Percentiles rank a stretch among this genome's conserved stretches.
Evolutionary conservation across 1,140 invertebrate species (phyloP).

Genomic region (Bombus ignitus): DNA sequence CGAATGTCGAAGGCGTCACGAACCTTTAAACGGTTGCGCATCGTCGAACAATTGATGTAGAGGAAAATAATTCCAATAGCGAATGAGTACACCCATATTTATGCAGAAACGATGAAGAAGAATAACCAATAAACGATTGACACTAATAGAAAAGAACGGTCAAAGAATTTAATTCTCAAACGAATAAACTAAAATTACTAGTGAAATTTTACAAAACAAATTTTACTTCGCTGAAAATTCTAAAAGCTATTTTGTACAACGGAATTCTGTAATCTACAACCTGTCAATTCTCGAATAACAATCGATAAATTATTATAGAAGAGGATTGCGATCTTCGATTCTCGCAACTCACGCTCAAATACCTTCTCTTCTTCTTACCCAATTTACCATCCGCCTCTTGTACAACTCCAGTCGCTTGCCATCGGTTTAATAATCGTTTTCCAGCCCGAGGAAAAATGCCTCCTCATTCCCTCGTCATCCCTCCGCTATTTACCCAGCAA

Average conservation of each 20-base stretch:
- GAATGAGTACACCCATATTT: background rate
- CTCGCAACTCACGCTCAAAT: background rate
- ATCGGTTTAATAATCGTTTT: background rate
- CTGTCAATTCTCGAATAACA: background rate
- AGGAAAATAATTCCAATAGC: constrained; percentile 7
- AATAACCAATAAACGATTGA: background rate
- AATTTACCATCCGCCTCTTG: background rate
- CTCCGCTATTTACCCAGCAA: constrained; percentile 35
- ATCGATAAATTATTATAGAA: background rate
- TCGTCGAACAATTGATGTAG: background rate
- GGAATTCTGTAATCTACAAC: too few species aligned
- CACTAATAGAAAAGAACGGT: too few species aligned
- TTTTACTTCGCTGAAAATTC: too few species aligned
- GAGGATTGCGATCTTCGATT: background rate
- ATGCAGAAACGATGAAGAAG: background rate
- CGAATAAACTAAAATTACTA: too few species aligned
- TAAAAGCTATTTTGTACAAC: too few species aligned
- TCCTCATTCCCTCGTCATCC: background rate
- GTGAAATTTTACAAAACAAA: too few species aligned
- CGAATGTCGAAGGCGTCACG: constrained; percentile 13
- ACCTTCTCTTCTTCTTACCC: background rate
- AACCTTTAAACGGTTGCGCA: background rate
- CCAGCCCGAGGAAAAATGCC: background rate
- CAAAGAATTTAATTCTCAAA: too few species aligned
- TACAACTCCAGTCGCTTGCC: background rate